Evolutionary conservation across 2,888 invertebrate species (phyloP).

Genomic region (Eupelmus urozonus): DNA sequence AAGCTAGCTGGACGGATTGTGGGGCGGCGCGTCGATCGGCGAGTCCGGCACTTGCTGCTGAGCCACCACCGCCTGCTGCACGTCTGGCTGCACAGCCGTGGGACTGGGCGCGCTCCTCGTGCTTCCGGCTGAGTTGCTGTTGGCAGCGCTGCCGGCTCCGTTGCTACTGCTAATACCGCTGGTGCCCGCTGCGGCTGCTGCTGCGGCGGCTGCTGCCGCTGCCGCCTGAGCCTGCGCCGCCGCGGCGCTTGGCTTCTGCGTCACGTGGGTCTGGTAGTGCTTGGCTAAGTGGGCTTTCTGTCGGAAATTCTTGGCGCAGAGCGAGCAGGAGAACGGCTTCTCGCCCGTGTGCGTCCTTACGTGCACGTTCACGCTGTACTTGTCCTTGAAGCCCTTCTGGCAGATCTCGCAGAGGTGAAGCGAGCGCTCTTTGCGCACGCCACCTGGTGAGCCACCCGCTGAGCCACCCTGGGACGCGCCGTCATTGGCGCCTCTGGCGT

Average conservation of each 20-base stretch:
- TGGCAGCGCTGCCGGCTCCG: constrained; percentile 29
- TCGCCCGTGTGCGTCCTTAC: constrained; percentile 98
- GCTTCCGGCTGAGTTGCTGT: constrained; percentile 14
- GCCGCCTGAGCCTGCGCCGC: constrained; percentile 45
- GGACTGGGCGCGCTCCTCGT: constrained; percentile 62
- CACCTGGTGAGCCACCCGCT: constrained; percentile 75
- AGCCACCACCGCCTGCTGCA: not conserved
- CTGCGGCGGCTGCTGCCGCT: not conserved
- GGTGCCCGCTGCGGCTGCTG: not conserved
- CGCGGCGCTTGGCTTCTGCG: constrained; percentile 81
- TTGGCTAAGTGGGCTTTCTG: constrained; percentile 95
- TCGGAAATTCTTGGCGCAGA: constrained; percentile 95
- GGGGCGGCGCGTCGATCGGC: constrained; percentile 51
- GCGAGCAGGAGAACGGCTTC: constrained; percentile 96
- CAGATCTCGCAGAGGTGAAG: constrained; percentile 95
- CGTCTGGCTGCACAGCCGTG: constrained; percentile 40
- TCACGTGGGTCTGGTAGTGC: constrained; percentile 95
- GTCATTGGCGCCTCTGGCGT: constrained; percentile 61
- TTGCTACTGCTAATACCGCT: constrained; percentile 22
- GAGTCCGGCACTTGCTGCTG: constrained; percentile 60
- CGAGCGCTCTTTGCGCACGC: constrained; percentile 88
- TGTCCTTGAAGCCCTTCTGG: constrained; percentile 95
- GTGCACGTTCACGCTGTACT: constrained; percentile 98
- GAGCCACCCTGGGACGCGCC: constrained; percentile 39
- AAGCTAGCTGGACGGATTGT: constrained; percentile 71